These are phyloP conservation scores for Brachyptera risi DNA, from an alignment of 2,888 invertebrate genomes.

Conservation along the genomic window DNA sequence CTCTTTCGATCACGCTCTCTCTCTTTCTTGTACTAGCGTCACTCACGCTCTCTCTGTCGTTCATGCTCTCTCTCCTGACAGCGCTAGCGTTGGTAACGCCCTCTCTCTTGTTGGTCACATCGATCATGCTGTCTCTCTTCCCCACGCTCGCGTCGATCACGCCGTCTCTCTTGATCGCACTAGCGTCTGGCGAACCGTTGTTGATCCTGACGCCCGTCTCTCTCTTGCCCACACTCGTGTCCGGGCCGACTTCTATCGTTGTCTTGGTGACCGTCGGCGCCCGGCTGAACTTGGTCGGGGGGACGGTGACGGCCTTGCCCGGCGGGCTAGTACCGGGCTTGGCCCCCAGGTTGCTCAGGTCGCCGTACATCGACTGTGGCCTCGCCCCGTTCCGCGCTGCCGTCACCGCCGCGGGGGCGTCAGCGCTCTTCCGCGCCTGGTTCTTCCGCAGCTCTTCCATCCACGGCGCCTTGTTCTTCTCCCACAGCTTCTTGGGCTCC, in stretches of 20 bases:
- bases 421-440: constrained; percentile 63
- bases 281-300: neutral
- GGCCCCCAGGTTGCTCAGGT: neutral
- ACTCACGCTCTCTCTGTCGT: neutral
- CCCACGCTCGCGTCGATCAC: neutral
- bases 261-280: neutral
- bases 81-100: too few species aligned
- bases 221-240: neutral
- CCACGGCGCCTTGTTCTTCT: constrained; percentile 72
- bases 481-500: constrained; percentile 25
- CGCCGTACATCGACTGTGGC: constrained; percentile 13
- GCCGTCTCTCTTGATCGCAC: too few species aligned
- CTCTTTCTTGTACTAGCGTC: too few species aligned
- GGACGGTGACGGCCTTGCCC: neutral
- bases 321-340: neutral
- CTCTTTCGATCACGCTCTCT: too few species aligned
- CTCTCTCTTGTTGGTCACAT: too few species aligned
- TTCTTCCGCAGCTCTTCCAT: constrained; percentile 76
- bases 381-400: neutral
- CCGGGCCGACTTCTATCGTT: neutral
- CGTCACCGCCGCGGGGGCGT: too few species aligned
- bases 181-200: too few species aligned
- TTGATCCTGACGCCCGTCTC: too few species aligned
- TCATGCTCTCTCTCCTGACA: neutral
- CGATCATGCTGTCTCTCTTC: neutral